Percentiles rank a stretch among this genome's conserved stretches.
Evolutionary conservation across 2,888 invertebrate genomes (phyloP).

Genomic region (Hyles lineata): DNA sequence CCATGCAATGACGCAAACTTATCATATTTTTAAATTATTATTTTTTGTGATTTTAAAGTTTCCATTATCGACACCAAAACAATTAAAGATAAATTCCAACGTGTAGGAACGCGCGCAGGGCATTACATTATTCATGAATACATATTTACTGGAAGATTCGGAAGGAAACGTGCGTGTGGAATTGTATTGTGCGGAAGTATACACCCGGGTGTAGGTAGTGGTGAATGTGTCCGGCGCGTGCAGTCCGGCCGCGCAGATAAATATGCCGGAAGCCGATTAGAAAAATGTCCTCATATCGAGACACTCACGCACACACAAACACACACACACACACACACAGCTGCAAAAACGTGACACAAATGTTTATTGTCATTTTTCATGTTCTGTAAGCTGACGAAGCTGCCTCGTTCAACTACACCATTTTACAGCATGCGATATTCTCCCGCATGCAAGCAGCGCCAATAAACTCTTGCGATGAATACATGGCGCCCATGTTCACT

Average conservation of each 20-base stretch:
- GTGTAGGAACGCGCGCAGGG: too few relatives aligned
- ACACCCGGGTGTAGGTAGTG: background rate
- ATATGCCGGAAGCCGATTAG: slow-evolving; percentile 10
- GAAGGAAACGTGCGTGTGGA: background rate
- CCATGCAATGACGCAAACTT: background rate
- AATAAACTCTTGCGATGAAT: too few relatives aligned
- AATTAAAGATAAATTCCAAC: too few relatives aligned
- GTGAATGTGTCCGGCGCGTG: background rate
- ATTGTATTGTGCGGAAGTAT: background rate
- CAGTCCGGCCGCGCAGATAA: background rate
- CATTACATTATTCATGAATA: too few relatives aligned
- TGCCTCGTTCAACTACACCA: too few relatives aligned
- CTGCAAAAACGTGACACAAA: background rate
- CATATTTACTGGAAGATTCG: too few relatives aligned
- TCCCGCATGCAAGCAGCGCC: too few relatives aligned
- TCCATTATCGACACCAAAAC: too few relatives aligned
- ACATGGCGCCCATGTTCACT: too few relatives aligned
- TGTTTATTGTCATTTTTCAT: background rate
- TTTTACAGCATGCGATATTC: too few relatives aligned
- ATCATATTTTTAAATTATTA: too few relatives aligned
- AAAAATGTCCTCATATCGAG: slow-evolving; percentile 2
- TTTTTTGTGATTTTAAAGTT: too few relatives aligned
- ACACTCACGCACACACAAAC: background rate
- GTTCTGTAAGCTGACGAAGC: background rate
- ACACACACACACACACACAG: background rate